Evolutionary conservation across 37 sponge, comb jelly and placozoan species (phyloP).

Genomic region (Ianthella basta): DNA sequence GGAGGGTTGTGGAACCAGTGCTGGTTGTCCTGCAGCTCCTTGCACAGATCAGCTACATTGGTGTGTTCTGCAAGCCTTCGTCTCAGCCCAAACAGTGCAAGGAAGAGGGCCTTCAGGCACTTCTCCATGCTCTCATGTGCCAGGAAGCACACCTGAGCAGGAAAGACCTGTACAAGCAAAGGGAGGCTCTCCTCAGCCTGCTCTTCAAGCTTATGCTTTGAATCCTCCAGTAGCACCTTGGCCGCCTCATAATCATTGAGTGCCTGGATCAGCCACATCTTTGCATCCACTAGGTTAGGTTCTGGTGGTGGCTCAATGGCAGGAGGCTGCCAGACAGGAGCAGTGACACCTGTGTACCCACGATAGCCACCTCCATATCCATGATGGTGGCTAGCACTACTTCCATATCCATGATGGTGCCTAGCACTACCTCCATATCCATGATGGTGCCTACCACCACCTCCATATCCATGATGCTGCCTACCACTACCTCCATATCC

Average conservation of each 20-base stretch:
- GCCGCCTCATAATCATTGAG: slow-evolving; percentile 22
- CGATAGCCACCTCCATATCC: not conserved
- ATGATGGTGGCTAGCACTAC: not conserved
- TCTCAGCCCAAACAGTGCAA: slow-evolving; percentile 4
- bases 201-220: not conserved
- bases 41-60: slow-evolving; percentile 11
- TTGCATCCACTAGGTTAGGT: slow-evolving; percentile 9
- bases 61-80: not conserved
- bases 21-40: not conserved
- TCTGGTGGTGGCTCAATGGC: slow-evolving; percentile 13
- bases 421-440: no score
- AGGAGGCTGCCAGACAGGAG: slow-evolving; percentile 5
- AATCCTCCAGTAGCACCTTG: not conserved
- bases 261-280: slow-evolving; percentile 3
- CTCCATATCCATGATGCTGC: no score
- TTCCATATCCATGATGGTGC: not conserved
- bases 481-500: not conserved
- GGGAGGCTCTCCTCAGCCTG: not conserved
- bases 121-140: slow-evolving; percentile 74
- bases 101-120: slow-evolving; percentile 30
- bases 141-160: slow-evolving; percentile 73
- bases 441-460: not conserved
- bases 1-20: slow-evolving; percentile 2
- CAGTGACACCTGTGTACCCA: not conserved
- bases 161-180: slow-evolving; percentile 16